Conservation (phyloP, 2,113 vertebrate genomes). For the Gavia stellata region DNA sequence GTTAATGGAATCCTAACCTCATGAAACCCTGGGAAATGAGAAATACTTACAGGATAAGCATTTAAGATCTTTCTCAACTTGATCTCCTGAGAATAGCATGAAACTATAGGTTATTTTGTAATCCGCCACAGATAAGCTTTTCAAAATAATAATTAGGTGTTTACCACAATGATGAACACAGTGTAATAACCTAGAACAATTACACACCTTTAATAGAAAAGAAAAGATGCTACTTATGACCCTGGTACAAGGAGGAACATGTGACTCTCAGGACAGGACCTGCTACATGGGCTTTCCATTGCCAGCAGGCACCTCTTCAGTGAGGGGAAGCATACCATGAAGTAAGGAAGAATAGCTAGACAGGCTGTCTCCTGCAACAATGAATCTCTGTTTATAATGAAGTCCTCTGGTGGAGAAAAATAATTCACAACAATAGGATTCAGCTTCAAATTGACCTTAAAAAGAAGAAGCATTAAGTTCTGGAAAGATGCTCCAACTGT, state of each 20-base stretch:
- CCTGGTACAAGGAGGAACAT: neutral
- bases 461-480: neutral
- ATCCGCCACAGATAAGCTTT: neutral
- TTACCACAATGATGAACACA: neutral
- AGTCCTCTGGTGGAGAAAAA: neutral
- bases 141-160: neutral
- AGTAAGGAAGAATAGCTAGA: neutral
- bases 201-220: neutral
- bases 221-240: neutral
- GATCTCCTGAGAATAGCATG: neutral
- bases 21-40: neutral
- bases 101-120: neutral
- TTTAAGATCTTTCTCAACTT: neutral
- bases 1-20: neutral
- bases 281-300: neutral
- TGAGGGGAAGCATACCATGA: neutral
- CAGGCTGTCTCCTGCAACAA: neutral
- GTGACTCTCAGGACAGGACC: neutral
- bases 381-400: neutral
- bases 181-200: neutral
- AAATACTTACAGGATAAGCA: neutral
- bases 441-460: conserved; percentile 1
- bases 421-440: neutral
- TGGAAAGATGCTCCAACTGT: neutral
- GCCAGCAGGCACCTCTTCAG: neutral